Percentiles rank a stretch among this genome's conserved stretches.
Evolutionary conservation across 2,113 vertebrate species (phyloP).

Genomic region (Phocoena phocoena): DNA sequence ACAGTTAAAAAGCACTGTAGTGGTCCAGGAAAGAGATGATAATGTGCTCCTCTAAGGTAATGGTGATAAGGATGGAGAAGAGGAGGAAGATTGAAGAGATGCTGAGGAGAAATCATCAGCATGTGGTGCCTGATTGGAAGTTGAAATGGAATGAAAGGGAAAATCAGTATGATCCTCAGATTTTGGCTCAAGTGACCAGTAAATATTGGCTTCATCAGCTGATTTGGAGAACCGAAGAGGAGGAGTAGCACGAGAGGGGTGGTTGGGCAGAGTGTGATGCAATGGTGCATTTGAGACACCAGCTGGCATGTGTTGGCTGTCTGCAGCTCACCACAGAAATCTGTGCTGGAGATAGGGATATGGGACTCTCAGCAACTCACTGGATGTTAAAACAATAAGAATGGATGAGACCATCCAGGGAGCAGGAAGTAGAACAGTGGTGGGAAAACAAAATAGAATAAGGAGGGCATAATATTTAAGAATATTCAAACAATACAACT

Average conservation of each 20-base stretch:
- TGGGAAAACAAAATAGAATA: neutral
- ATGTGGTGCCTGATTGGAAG: neutral
- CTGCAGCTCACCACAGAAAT: neutral
- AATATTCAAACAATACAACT: neutral
- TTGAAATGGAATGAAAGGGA: neutral
- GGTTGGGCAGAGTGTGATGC: neutral
- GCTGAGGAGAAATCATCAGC: neutral
- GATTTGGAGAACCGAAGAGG: neutral
- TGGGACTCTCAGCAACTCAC: neutral
- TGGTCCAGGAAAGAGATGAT: neutral
- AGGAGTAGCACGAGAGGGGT: neutral
- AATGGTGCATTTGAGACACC: neutral
- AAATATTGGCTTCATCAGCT: neutral
- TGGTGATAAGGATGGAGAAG: neutral
- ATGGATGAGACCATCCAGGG: neutral
- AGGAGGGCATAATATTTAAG: neutral
- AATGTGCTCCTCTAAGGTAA: neutral
- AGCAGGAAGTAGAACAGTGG: neutral
- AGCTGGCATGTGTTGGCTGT: neutral
- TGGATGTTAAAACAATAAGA: constrained; percentile 8
- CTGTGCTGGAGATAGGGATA: neutral
- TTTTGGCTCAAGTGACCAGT: neutral
- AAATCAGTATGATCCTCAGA: neutral
- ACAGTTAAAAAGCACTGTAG: neutral
- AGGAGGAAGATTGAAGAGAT: neutral